A percentile compares a stretch with the other conserved stretches of the same genome.
Evolutionary conservation across 2,113 vertebrate genomes (phyloP).

Genomic region (Lasiurus borealis): DNA sequence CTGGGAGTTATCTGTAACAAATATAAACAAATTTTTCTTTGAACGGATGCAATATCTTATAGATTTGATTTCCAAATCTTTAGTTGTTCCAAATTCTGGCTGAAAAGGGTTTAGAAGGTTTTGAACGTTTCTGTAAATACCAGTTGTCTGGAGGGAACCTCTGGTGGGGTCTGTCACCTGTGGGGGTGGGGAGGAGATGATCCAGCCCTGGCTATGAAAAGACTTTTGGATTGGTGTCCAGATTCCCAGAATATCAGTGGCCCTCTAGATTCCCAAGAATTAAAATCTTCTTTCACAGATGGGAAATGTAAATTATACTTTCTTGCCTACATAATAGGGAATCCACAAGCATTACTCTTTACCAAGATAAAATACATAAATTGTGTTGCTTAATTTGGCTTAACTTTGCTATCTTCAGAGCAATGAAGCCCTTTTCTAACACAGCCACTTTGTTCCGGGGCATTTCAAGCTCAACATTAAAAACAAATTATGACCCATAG

Average conservation of each 20-base stretch:
- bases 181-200: neutral
- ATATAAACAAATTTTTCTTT: conserved; percentile 4
- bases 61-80: conserved; percentile 17
- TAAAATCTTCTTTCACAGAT: neutral
- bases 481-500: neutral
- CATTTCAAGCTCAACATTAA: neutral
- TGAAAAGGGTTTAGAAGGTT: neutral
- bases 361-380: neutral
- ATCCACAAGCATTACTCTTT: neutral
- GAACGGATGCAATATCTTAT: neutral
- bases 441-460: neutral
- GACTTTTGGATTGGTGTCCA: neutral
- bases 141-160: neutral
- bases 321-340: neutral
- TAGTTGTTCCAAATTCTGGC: neutral
- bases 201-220: neutral
- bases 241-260: neutral
- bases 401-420: neutral
- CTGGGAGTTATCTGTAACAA: neutral
- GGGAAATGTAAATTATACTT: neutral
- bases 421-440: neutral
- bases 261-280: neutral
- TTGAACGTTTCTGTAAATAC: neutral
- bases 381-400: neutral
- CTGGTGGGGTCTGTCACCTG: neutral